Evolutionary conservation across 2,113 vertebrate genomes (phyloP).

Genomic region (Ictalurus furcatus): DNA sequence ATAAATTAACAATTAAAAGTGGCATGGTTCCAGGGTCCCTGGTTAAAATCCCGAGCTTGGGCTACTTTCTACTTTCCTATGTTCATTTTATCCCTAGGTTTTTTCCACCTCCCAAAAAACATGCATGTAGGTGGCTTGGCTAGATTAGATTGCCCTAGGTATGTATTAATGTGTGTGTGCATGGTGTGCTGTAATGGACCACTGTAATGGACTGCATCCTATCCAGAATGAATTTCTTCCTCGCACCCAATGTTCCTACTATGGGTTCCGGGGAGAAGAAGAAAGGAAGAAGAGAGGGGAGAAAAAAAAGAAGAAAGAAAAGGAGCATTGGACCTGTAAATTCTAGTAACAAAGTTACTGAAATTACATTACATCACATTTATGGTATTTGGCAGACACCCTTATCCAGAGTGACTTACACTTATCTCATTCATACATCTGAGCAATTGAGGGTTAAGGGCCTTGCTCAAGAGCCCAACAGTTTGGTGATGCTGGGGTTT

Average conservation of each 20-base stretch:
- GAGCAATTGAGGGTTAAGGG: no score
- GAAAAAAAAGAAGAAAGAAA: not conserved
- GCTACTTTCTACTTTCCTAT: not conserved
- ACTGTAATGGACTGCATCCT: not conserved
- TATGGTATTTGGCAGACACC: no score
- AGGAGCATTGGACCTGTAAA: not conserved
- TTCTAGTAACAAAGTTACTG: not conserved
- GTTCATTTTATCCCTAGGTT: not conserved
- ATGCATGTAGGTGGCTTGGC: not conserved
- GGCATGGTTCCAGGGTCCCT: not conserved
- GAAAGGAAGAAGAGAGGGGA: no score
- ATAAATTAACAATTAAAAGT: not conserved
- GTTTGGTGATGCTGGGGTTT: no score
- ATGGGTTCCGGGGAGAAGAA: not conserved
- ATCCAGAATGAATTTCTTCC: not conserved
- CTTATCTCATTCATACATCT: no score
- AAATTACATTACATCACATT: no score
- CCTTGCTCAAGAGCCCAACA: no score
- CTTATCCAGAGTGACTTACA: no score
- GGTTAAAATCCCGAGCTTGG: not conserved
- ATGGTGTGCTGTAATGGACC: not conserved
- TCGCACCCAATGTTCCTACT: not conserved
- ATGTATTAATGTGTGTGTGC: not conserved
- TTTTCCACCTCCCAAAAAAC: not conserved
- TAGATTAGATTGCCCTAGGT: not conserved